These are phyloP conservation scores for Pachyrhynchus sulphureomaculatus DNA, from an alignment of 1,140 invertebrate genomes.

Conservation along the genomic window DNA sequence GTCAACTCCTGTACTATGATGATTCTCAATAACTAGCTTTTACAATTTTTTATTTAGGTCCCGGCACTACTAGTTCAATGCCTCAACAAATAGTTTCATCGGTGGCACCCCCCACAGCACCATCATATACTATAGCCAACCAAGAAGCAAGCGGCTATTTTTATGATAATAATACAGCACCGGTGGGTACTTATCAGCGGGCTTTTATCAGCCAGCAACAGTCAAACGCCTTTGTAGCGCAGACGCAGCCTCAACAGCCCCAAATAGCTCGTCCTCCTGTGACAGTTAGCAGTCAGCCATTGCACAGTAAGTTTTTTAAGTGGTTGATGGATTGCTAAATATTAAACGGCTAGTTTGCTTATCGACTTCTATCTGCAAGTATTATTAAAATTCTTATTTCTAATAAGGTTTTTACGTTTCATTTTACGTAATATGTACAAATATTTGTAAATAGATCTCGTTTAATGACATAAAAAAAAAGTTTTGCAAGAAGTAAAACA, in stretches of 20 bases:
- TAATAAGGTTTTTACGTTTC: no score
- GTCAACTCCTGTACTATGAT: no score
- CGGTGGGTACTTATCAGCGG: conserved; percentile 32
- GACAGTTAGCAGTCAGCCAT: conserved; percentile 33
- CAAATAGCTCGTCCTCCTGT: conserved; percentile 31
- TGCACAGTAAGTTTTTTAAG: conserved; percentile 37
- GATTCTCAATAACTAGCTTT: no score
- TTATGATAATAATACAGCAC: conserved; percentile 36
- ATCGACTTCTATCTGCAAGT: background rate
- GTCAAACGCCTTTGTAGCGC: conserved; percentile 36
- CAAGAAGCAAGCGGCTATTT: conserved; percentile 37
- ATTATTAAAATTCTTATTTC: background rate
- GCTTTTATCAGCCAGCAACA: conserved; percentile 37
- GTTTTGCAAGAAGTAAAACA: no score
- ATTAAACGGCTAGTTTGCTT: background rate
- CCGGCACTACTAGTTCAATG: conserved; percentile 14
- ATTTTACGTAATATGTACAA: no score
- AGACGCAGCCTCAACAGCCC: conserved; percentile 37
- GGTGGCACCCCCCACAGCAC: conserved; percentile 39
- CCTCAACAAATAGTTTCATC: conserved; percentile 30
- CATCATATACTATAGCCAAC: conserved; percentile 36
- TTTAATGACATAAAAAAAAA: no score
- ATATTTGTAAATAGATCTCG: no score
- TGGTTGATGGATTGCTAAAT: no score
- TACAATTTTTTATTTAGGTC: conserved; percentile 33